These are phyloP conservation scores for Berghia stephanieae DNA, from an alignment of 1,140 invertebrate genomes.

Conservation along the genomic window DNA sequence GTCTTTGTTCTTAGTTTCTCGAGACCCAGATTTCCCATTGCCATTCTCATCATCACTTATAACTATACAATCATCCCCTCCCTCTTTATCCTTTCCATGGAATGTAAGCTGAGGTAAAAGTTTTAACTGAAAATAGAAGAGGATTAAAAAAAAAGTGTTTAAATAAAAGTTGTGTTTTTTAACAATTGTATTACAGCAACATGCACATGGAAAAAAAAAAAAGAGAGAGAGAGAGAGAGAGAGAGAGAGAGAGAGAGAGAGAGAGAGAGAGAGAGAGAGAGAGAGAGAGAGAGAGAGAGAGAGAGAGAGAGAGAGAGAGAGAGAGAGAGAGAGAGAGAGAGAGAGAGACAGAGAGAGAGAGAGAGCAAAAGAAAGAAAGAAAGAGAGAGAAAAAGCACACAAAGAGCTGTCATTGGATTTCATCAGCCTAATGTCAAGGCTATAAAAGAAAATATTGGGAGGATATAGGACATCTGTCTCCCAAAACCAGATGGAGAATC, in stretches of 20 bases:
- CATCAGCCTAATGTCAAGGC: too few relatives aligned
- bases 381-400: background rate
- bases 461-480: too few relatives aligned
- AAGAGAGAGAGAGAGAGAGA: slow-evolving; percentile 12
- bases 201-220: slow-evolving; percentile 9
- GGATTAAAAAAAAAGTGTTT: too few relatives aligned
- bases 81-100: slow-evolving; percentile 52
- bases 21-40: slow-evolving; percentile 12
- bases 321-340: too few relatives aligned
- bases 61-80: slow-evolving; percentile 37
- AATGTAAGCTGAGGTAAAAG: slow-evolving; percentile 39
- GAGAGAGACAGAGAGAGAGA: background rate
- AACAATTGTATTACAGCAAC: too few relatives aligned
- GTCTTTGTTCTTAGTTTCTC: slow-evolving; percentile 10
- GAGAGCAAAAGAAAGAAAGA: background rate
- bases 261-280: background rate
- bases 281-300: background rate
- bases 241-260: background rate
- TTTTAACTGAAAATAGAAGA: slow-evolving; percentile 23
- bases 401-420: too few relatives aligned
- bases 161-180: too few relatives aligned
- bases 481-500: too few relatives aligned
- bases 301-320: background rate
- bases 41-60: slow-evolving; percentile 39
- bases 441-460: too few relatives aligned